Evolutionary conservation across 2,113 vertebrate genomes (phyloP), one percentile per base, ranked within the genome.

Genomic region (Laticauda colubrina): DNA sequence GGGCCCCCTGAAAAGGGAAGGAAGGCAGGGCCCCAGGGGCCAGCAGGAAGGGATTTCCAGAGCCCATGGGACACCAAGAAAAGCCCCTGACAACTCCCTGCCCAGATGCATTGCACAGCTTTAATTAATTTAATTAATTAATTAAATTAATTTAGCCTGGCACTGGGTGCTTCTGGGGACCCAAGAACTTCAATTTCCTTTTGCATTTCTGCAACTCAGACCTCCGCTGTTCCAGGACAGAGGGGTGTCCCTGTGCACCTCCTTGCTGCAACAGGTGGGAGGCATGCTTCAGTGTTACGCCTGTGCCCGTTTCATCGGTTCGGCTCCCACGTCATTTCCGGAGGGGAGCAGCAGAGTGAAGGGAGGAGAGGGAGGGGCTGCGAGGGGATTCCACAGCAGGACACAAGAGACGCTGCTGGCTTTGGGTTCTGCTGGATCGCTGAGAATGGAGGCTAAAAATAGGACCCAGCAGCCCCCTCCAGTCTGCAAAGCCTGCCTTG

Each of bases 261-360:
- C 29, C 20, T 55, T 92, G 59, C 55, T 12, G n/a, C 18, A 85
- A 56, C 64, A 9, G 93, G 90, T 88, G 75, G 39, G 53, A 91
- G 89, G 59, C 85, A 86, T 8, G 18, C 87, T 14, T 1, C 86
- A 85, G 94, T 94, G 96, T 97, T 93, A 94, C 43, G 86, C 53
- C 93, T 91, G 88, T 92, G 91, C 57, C 94, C 95, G 57, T 85
- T 96, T 96, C 95, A 93, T 93, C 91, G 94, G 91, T 92, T 89
- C 94, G 91, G 93, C 88, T 95, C 90, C 94, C 88, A 95, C 92
- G 24, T 85, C 24, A 0, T 88, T 96, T 93, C 93, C 92, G 96
- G 93, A 92, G 96, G 91, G 81, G 93, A 95, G 96, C 94, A 95
- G 96, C 93, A 94, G 95, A 94, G 90, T 3, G 24, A 91, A 75